These are phyloP conservation scores for Zaprionus ghesquierei DNA, from an alignment of 1,140 invertebrate genomes.

Conservation along the genomic window DNA sequence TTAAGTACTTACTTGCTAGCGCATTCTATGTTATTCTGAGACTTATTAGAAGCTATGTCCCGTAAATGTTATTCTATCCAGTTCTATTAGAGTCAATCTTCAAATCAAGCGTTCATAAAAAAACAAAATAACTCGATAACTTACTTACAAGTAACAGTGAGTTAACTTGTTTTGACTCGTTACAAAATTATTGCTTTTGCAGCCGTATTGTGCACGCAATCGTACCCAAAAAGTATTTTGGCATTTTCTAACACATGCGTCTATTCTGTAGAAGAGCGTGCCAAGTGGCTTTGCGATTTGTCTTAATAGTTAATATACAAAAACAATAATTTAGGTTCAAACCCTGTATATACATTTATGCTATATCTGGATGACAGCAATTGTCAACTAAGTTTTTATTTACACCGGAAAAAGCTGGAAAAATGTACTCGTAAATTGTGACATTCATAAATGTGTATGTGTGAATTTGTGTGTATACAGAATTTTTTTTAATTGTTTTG, in stretches of 20 bases:
- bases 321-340: background rate
- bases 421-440: constrained; percentile 19
- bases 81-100: no score
- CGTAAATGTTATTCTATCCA: no score
- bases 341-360: background rate
- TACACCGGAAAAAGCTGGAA: background rate
- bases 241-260: background rate
- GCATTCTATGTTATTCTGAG: no score
- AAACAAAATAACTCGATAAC: no score
- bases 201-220: background rate
- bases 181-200: background rate
- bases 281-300: background rate
- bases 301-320: background rate
- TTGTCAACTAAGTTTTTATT: background rate
- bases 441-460: constrained; percentile 8
- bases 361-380: background rate
- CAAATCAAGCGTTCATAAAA: no score
- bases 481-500: constrained; percentile 42
- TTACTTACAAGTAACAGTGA: no score
- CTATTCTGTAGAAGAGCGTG: background rate
- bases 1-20: no score
- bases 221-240: no score
- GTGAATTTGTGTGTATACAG: constrained; percentile 44
- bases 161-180: background rate
- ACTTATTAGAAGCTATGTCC: no score